Conservation (phyloP, 1,140 invertebrate genomes). For the Phocides pigmalion region DNA sequence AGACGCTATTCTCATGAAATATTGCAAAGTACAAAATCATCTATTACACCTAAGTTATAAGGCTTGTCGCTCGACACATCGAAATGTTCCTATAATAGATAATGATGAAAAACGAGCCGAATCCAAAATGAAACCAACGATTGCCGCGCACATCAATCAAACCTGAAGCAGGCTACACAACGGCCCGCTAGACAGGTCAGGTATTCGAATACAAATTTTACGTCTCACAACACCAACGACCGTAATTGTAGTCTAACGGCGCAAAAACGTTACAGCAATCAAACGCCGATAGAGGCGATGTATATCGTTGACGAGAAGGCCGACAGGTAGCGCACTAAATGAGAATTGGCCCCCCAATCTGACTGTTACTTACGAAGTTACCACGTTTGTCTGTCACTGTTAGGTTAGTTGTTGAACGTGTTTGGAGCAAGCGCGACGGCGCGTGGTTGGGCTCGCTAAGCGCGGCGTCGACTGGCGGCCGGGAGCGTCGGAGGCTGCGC, state of each 20-base stretch:
- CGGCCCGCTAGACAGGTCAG: conserved; percentile 69
- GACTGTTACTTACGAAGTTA: conserved; percentile 68
- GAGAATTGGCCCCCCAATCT: conserved; percentile 5
- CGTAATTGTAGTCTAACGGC: conserved; percentile 56
- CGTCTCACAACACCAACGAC: conserved; percentile 43
- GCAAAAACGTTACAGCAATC: conserved; percentile 47
- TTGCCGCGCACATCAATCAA: conserved; percentile 57
- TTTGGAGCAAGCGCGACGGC: conserved; percentile 39
- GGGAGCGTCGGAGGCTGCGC: conserved; percentile 74
- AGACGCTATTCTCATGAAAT: neutral
- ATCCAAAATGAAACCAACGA: conserved; percentile 46
- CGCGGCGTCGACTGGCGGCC: conserved; percentile 71
- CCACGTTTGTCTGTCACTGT: conserved; percentile 69
- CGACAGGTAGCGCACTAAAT: conserved; percentile 36
- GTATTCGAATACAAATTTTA: conserved; percentile 54
- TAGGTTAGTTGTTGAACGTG: conserved; percentile 52
- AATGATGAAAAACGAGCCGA: neutral
- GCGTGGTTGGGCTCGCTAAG: conserved; percentile 60
- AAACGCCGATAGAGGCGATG: conserved; percentile 26
- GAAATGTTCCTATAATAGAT: neutral
- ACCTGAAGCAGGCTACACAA: conserved; percentile 41
- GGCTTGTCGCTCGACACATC: neutral
- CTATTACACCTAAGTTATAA: neutral
- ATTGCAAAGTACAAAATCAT: too few relatives aligned
- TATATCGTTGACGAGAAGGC: conserved; percentile 54